Evolutionary conservation across 2,888 invertebrate genomes (phyloP).

Genomic region (Tipula confusa): DNA sequence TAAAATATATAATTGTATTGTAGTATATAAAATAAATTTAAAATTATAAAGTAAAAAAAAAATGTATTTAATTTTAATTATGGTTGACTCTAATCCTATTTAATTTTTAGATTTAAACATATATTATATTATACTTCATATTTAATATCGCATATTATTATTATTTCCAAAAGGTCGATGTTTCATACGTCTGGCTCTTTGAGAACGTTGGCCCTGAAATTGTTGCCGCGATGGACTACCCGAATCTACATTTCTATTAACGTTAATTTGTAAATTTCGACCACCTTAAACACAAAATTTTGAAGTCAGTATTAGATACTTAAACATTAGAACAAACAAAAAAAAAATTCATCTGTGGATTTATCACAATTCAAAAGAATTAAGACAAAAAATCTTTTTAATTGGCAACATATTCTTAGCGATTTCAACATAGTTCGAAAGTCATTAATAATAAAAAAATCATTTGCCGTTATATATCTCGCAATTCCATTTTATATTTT

Average conservation of each 20-base stretch:
- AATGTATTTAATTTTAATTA: neutral
- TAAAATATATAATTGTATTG: neutral
- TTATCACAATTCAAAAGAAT: conserved; percentile 26
- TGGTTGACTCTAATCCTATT: conserved; percentile 1
- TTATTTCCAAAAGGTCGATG: conserved; percentile 40
- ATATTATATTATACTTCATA: neutral
- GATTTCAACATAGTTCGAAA: neutral
- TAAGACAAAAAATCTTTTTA: neutral
- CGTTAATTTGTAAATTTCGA: conserved; percentile 39
- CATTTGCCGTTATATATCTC: neutral
- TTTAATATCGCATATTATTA: conserved; percentile 30
- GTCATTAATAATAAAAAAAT: neutral
- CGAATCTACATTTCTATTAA: conserved; percentile 36
- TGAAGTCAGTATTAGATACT: conserved; percentile 14
- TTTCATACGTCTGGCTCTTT: conserved; percentile 46
- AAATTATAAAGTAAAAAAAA: too few relatives aligned
- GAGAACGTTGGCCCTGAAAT: conserved; percentile 41
- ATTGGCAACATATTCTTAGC: neutral
- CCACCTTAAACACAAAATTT: conserved; percentile 30
- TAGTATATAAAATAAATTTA: neutral
- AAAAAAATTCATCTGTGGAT: conserved; percentile 26
- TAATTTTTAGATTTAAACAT: too few relatives aligned
- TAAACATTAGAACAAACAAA: neutral
- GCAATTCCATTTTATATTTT: neutral
- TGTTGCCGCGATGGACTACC: conserved; percentile 34